phyloP scores from a whole-genome alignment of 2,888 invertebrate genomes.

The Mimumesa dahlbomi region DNA sequence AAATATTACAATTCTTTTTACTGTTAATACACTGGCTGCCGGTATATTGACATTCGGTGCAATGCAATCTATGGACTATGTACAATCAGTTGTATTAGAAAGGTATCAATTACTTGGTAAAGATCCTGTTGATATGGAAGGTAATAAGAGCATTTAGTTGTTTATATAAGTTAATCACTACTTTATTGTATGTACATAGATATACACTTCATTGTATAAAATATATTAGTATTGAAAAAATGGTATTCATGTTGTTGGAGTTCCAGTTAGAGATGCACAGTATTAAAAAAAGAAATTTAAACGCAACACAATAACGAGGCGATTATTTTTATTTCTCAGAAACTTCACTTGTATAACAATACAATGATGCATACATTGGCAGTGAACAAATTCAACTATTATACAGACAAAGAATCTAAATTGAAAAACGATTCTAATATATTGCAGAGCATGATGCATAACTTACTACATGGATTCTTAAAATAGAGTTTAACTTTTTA shows the following conservation, averaged over 20 bases:
- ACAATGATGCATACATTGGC: conserved; percentile 71
- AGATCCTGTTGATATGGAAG: too few relatives aligned
- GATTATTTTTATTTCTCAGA: conserved; percentile 44
- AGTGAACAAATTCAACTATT: conserved; percentile 69
- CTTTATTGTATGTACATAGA: too few relatives aligned
- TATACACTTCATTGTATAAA: too few relatives aligned
- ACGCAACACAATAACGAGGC: conserved; percentile 60
- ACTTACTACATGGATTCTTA: too few relatives aligned
- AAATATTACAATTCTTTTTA: conserved; percentile 59
- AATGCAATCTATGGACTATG: conserved; percentile 40
- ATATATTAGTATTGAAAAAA: too few relatives aligned
- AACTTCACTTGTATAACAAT: conserved; percentile 59
- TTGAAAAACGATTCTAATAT: conserved; percentile 56
- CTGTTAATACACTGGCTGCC: conserved; percentile 81
- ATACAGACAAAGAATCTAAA: conserved; percentile 57
- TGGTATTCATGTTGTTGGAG: too few relatives aligned
- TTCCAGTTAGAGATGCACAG: too few relatives aligned
- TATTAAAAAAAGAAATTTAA: conserved; percentile 17
- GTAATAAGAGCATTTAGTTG: too few relatives aligned
- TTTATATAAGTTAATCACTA: too few relatives aligned
- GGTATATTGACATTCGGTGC: conserved; percentile 44
- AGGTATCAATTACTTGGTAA: neutral
- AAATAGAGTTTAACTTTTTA: too few relatives aligned
- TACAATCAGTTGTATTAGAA: neutral
- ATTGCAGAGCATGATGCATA: too few relatives aligned